phyloP scores from a whole-genome alignment of 2,797 vertebrate genomes.

The Bufotes viridis region DNA sequence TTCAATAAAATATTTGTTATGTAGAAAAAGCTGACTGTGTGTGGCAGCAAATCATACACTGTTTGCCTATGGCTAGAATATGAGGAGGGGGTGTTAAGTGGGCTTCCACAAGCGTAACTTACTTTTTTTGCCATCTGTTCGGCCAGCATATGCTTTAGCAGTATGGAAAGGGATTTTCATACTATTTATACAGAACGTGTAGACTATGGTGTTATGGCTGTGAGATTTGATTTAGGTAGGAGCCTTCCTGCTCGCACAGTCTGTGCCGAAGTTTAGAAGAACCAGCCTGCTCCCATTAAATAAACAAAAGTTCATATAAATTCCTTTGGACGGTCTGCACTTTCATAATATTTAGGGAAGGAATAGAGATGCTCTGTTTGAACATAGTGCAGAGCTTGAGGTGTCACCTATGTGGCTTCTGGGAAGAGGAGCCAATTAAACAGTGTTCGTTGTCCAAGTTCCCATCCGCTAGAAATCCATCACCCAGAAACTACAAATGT shows the following conservation, averaged over 20 bases:
- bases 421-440: slow-evolving; percentile 68
- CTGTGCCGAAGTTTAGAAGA: slow-evolving; percentile 63
- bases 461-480: slow-evolving; percentile 53
- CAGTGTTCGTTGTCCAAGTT: slow-evolving; percentile 63
- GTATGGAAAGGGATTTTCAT: slow-evolving; percentile 48
- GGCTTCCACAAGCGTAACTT: slow-evolving; percentile 25
- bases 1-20: slow-evolving; percentile 56
- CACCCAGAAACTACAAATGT: slow-evolving; percentile 31
- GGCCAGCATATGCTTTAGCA: slow-evolving; percentile 7
- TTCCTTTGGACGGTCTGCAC: slow-evolving; percentile 64
- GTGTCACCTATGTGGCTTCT: slow-evolving; percentile 66
- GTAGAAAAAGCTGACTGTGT: slow-evolving; percentile 38
- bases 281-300: slow-evolving; percentile 69
- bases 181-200: slow-evolving; percentile 54
- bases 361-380: slow-evolving; percentile 68
- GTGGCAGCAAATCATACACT: slow-evolving; percentile 49
- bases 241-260: slow-evolving; percentile 57
- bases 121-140: slow-evolving; percentile 55
- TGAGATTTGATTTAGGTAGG: slow-evolving; percentile 57
- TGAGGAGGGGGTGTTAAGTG: slow-evolving; percentile 6
- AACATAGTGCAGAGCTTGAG: slow-evolving; percentile 69
- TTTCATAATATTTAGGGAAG: slow-evolving; percentile 73
- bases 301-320: slow-evolving; percentile 75
- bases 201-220: slow-evolving; percentile 59
- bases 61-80: slow-evolving; percentile 49